A percentile compares a stretch with the other conserved stretches of the same genome.
phyloP scores from a whole-genome alignment of 2,888 invertebrate species.

The Lucinisca nassula region DNA sequence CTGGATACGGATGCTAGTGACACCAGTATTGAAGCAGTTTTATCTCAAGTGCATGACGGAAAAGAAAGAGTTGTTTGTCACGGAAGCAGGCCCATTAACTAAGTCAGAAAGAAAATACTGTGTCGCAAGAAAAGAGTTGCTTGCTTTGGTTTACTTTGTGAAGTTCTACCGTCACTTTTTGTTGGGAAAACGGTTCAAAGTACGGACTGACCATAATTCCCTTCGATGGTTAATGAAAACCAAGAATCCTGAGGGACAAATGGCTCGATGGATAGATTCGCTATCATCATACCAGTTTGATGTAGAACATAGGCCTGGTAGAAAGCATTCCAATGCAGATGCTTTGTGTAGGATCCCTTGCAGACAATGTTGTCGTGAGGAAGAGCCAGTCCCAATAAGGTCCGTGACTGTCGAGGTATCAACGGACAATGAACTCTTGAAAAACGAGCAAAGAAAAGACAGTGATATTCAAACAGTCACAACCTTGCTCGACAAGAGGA shows the following conservation, averaged over 20 bases:
- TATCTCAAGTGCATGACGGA: conserved; percentile 64
- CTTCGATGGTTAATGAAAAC: conserved; percentile 56
- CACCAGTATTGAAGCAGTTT: conserved; percentile 65
- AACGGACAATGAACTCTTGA: neutral
- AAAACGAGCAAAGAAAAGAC: conserved; percentile 3
- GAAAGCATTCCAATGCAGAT: conserved; percentile 45
- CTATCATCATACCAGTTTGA: conserved; percentile 53
- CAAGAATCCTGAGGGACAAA: conserved; percentile 57
- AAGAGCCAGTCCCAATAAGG: neutral
- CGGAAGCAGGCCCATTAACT: conserved; percentile 47
- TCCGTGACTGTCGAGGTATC: neutral
- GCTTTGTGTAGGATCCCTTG: conserved; percentile 17
- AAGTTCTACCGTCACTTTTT: conserved; percentile 69
- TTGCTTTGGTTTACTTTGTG: conserved; percentile 66
- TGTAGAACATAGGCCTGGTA: conserved; percentile 50
- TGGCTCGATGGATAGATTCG: conserved; percentile 54
- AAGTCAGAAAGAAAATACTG: conserved; percentile 61
- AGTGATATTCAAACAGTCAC: too few species aligned
- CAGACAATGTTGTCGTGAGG: conserved; percentile 10
- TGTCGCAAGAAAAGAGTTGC: conserved; percentile 58
- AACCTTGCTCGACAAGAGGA: too few species aligned
- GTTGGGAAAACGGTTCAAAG: conserved; percentile 49
- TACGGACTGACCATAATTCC: conserved; percentile 68
- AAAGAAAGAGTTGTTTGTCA: conserved; percentile 69
- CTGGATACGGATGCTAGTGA: conserved; percentile 71